Conservation (phyloP, 2,113 vertebrate species). For the Mystacornis crossleyi region DNA sequence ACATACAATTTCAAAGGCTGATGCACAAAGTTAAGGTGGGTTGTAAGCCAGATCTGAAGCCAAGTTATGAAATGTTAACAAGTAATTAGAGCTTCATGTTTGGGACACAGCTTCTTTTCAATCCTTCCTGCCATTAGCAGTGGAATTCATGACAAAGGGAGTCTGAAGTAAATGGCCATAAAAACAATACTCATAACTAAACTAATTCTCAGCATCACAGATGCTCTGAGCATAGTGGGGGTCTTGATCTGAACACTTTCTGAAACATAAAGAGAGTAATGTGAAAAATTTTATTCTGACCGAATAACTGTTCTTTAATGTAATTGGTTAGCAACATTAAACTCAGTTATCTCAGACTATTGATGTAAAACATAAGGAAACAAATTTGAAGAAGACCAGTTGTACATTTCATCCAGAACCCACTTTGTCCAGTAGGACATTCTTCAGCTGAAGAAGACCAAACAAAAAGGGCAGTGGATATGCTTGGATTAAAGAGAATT, state of each 20-base stretch:
- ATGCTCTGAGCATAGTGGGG: background rate
- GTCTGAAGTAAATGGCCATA: background rate
- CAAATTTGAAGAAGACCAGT: background rate
- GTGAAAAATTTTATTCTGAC: background rate
- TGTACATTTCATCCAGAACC: background rate
- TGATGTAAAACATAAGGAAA: background rate
- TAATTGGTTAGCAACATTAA: background rate
- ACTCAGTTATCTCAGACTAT: background rate
- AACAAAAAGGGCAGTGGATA: background rate
- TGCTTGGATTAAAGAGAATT: background rate
- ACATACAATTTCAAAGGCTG: background rate
- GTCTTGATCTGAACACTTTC: background rate
- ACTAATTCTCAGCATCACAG: background rate
- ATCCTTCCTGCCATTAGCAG: background rate
- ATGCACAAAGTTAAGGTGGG: background rate
- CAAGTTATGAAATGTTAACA: background rate
- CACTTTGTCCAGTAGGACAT: background rate
- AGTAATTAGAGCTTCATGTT: background rate
- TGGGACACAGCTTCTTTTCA: background rate
- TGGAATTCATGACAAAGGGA: background rate
- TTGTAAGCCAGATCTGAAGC: background rate
- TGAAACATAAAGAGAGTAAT: background rate
- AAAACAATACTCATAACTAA: background rate
- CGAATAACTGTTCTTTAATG: background rate
- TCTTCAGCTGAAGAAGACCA: background rate